A percentile compares a stretch with the other conserved stretches of the same genome.
Evolutionary conservation across 2,797 vertebrate species (phyloP).

Genomic region (Malacoraja senta): DNA sequence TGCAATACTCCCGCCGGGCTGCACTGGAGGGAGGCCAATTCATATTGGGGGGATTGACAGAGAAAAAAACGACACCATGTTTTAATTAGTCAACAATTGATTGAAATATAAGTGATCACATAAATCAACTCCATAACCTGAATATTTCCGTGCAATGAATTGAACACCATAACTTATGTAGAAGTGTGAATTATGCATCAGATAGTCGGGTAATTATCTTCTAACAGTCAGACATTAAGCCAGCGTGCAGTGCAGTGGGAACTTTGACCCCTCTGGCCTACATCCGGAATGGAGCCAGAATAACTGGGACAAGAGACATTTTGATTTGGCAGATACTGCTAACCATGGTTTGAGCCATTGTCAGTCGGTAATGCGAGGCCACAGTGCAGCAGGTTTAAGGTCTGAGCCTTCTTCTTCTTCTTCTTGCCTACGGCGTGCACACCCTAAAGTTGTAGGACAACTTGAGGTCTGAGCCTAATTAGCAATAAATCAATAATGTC

Average conservation of each 20-base stretch:
- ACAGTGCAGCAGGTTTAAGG: not conserved
- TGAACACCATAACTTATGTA: not conserved
- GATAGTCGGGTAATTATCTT: not conserved
- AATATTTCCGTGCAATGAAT: not conserved
- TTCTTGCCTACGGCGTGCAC: too few species aligned
- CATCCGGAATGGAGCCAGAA: not conserved
- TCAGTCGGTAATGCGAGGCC: not conserved
- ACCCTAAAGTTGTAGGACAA: too few species aligned
- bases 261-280: not conserved
- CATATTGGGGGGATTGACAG: too few species aligned
- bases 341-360: not conserved
- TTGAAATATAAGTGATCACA: not conserved
- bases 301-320: not conserved
- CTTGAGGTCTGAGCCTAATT: not conserved
- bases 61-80: not conserved
- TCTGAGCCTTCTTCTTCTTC: not conserved
- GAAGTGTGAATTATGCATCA: conserved; percentile 4
- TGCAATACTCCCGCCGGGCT: too few species aligned
- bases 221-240: not conserved
- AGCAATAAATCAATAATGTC: not conserved
- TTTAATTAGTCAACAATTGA: not conserved
- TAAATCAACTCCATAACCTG: not conserved
- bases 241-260: not conserved
- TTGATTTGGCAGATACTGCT: not conserved
- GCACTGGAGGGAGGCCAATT: not conserved